Percentiles rank a stretch among this genome's conserved stretches.
Evolutionary conservation across 2,888 invertebrate genomes (phyloP).

Genomic region (Callosobruchus maculatus): DNA sequence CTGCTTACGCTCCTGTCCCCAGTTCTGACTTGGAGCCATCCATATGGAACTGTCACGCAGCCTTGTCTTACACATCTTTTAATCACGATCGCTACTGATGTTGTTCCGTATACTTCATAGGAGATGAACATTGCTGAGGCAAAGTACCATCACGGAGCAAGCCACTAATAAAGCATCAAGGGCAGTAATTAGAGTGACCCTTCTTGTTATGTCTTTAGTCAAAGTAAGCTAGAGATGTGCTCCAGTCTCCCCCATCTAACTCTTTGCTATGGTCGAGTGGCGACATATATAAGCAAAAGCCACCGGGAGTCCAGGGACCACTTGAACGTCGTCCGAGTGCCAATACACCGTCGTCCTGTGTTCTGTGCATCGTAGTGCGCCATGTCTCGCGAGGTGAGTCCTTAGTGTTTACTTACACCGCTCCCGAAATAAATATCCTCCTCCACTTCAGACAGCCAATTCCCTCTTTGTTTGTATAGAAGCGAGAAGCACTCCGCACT

Average conservation of each 20-base stretch:
- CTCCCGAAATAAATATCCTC: neutral
- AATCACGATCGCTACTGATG: too few relatives aligned
- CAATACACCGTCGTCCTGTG: neutral
- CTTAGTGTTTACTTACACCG: neutral
- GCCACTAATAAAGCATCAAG: too few relatives aligned
- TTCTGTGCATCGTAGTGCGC: neutral
- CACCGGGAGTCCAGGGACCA: neutral
- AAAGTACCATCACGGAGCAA: too few relatives aligned
- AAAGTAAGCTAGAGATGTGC: neutral
- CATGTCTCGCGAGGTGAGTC: neutral
- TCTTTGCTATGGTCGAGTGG: neutral
- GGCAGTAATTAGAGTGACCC: too few relatives aligned
- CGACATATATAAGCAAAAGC: neutral
- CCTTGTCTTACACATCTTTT: too few relatives aligned
- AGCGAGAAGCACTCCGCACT: neutral
- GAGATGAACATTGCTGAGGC: too few relatives aligned
- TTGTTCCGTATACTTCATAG: too few relatives aligned
- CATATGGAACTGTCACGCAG: too few relatives aligned
- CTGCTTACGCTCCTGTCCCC: too few relatives aligned
- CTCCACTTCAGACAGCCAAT: neutral
- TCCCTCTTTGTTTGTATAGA: neutral
- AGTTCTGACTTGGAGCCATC: too few relatives aligned
- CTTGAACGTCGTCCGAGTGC: neutral
- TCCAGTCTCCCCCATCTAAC: neutral
- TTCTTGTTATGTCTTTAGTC: too few relatives aligned